Base-by-base conservation (phyloP, 2,113 vertebrate genomes). In the Glaucidium brasilianum region DNA sequence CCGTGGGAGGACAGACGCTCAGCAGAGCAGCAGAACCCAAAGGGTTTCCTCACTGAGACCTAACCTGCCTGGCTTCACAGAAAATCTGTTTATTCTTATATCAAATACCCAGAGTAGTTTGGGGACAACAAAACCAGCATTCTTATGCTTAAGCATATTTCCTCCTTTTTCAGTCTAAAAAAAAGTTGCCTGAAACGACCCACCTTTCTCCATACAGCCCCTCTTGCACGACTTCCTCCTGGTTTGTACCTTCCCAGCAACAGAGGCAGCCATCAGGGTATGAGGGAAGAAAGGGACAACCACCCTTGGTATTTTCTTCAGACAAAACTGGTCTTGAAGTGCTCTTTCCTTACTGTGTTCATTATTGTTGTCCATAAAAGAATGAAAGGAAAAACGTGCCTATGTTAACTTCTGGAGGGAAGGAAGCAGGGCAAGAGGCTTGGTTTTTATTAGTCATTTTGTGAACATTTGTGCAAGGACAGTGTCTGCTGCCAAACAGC, bases 351-450 rank as follows among this genome's bases (percentile, higher is more conserved):
- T 71, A 52, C 71, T 25, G 8, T 76, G 45, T 69, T 89, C 56
- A 3, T 88, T 94, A 72, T 77, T 96, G 89, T 93, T 95, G 69
- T 90, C 58, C 84, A 62, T 93, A 45, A 85, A 93, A 96, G 93
- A 96, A 96, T 90, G 92, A 94, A 92, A 97, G 94, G 92, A 96
- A 96, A 95, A 96, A 92, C 16, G 3, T 96, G 93, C 77, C 86
- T 92, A 34, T 63, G 94, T 87, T 95, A 82, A 83, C 86, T 90
- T 90, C 92, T 87, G 8, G 13, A 91, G 89, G 94, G 86, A 95
- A 96, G 94, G 94, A 96, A 95, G 87, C 77, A 76, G 91, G 92
- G 88, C 60, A 58, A 88, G 87, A 97, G 55, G 78, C 82, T 60
- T 93, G 84, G 85, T 94, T 95, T 93, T 91, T 92, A 94, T 97